Conservation (phyloP, 2,113 vertebrate species). For the Sprattus sprattus region DNA sequence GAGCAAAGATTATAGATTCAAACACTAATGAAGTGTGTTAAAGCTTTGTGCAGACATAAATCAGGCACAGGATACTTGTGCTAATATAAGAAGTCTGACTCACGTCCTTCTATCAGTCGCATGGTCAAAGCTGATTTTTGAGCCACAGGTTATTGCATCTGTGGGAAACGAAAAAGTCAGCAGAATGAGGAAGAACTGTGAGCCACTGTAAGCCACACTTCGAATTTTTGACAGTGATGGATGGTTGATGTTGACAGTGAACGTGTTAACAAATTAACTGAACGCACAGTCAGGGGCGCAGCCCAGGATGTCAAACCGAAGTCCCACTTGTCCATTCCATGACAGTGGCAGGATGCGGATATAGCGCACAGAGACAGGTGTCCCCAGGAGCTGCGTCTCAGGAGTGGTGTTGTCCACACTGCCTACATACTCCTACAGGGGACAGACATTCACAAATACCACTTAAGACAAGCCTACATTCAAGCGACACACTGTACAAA, state of each 20-base stretch:
- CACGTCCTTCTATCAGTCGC: conserved; percentile 63
- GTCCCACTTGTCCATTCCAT: conserved; percentile 58
- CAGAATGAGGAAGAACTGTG: not conserved
- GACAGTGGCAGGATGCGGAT: conserved; percentile 65
- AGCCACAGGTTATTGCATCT: conserved; percentile 69
- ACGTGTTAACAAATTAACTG: not conserved
- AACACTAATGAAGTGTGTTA: not conserved
- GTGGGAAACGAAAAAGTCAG: conserved; percentile 24
- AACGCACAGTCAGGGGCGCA: conserved; percentile 71
- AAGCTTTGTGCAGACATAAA: not conserved
- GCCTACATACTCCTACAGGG: conserved; percentile 63
- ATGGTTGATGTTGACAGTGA: not conserved
- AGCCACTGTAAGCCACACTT: not conserved
- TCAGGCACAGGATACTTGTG: too few relatives aligned
- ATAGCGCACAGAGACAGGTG: conserved; percentile 61
- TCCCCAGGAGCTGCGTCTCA: conserved; percentile 70
- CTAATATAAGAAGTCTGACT: conserved; percentile 35
- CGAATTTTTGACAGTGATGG: not conserved
- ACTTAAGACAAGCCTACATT: not conserved
- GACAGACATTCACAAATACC: not conserved
- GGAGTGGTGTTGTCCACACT: conserved; percentile 57
- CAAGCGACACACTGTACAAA: not conserved
- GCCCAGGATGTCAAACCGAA: conserved; percentile 74
- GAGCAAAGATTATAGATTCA: not conserved
- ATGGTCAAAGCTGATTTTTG: conserved; percentile 59